phyloP scores from a whole-genome alignment of 2,113 vertebrate species.

The Paratilapia polleni region DNA sequence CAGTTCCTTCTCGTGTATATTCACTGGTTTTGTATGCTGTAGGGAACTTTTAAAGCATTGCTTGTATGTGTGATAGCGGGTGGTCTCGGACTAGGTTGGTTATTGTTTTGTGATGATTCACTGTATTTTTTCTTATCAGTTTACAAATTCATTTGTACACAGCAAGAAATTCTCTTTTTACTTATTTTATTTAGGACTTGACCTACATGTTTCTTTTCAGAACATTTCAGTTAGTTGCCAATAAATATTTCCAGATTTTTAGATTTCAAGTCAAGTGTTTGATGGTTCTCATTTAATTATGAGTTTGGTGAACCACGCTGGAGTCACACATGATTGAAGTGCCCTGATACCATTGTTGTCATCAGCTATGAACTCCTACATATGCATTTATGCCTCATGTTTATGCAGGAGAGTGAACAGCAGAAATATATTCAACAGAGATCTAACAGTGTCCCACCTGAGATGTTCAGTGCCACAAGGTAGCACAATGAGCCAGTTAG shows the following conservation, averaged over 20 bases:
- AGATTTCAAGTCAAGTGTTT: background rate
- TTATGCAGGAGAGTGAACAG: background rate
- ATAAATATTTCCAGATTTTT: background rate
- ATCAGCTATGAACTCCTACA: background rate
- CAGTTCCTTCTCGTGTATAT: background rate
- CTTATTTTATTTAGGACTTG: too few species aligned
- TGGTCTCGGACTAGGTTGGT: background rate
- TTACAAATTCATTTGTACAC: background rate
- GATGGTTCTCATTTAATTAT: too few species aligned
- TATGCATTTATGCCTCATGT: background rate
- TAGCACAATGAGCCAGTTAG: background rate
- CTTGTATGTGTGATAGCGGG: background rate
- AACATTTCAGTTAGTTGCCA: background rate
- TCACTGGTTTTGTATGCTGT: background rate
- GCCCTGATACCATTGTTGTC: background rate
- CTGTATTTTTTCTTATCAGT: background rate
- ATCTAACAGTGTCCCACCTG: slow-evolving; percentile 1
- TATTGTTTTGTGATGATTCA: background rate
- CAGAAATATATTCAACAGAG: background rate
- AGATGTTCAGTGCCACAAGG: background rate
- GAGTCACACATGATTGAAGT: background rate
- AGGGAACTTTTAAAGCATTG: background rate
- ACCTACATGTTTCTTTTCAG: background rate
- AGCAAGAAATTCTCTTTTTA: background rate
- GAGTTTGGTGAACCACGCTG: background rate